Base-by-base conservation (phyloP, 2,888 invertebrate species). In the Palloptera scutellata region DNA sequence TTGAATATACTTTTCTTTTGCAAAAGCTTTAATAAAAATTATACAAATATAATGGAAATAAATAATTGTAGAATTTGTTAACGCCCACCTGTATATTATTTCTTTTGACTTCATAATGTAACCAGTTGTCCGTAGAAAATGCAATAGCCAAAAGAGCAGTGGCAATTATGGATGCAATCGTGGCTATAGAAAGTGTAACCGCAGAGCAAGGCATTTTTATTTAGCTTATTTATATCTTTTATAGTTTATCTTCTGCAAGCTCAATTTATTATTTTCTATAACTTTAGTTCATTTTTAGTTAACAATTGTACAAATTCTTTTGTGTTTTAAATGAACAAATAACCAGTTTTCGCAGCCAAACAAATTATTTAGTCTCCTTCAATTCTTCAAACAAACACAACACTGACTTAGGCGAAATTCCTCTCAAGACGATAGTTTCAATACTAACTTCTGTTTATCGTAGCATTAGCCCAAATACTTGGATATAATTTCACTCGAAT, bases 41-140 rank as follows among this genome's bases (percentile, higher is more conserved):
- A 41, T 64, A 12, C 15, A 17, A 9, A 15, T 41, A 55, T 51
- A 30, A 61, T 53, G 61, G 64, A 30, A 4, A 30, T 17, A 41
- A 58, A 43, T 58, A 1, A 13, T 11, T 10, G 17, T 40, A 30
- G 30, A 30, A 30, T 30, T 30, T 2, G 30, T 30, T 30, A n/a
- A 67, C 64, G 68, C 73, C 68, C 70, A 74, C 95, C 92, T 94
- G 92, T 83, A 95, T 95, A 85, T 90, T 91, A 80, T 90, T 90
- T 83, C 96, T 90, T 86, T 93, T 92, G 77, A 97, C 97, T 88
- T 95, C 95, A 80, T 95, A 93, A 85, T 94, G 94, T 81, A 95
- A 89, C 97, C 97, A 97, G 89, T 97, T 97, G 88, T 97, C 97
- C 84, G 97, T 96, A 78, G 95, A 92, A 87, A 97, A 96, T 80